These are phyloP conservation scores for Lepisosteus oculatus DNA, from an alignment of 2,113 vertebrate species.

Conservation along the genomic window DNA sequence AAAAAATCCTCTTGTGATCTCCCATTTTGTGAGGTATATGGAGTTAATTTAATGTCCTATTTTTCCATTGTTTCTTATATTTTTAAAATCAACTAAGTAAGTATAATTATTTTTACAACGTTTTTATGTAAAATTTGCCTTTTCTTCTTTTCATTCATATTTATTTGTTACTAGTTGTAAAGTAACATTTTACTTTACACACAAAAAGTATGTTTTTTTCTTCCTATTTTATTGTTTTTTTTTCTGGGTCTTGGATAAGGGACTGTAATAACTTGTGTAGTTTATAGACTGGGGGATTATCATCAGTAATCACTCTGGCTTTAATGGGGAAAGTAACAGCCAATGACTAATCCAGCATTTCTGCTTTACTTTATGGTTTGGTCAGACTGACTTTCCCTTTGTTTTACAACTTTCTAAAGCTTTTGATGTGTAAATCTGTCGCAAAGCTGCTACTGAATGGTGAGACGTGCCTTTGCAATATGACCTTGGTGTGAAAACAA, in stretches of 20 bases:
- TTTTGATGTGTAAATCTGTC: constrained; percentile 34
- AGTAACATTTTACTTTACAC: no score
- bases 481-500: neutral
- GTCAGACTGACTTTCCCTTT: neutral
- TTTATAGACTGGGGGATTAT: constrained; percentile 59
- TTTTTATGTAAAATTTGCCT: no score
- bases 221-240: constrained; percentile 24
- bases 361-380: constrained; percentile 14
- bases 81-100: no score
- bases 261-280: constrained; percentile 58
- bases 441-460: neutral
- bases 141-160: no score
- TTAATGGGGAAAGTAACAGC: constrained; percentile 60
- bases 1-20: no score
- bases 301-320: constrained; percentile 61
- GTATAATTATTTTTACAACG: no score
- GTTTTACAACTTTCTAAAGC: constrained; percentile 19
- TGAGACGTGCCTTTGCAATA: no score
- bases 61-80: no score
- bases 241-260: constrained; percentile 36
- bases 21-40: no score
- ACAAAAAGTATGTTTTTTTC: no score
- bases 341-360: constrained; percentile 45
- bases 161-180: no score
- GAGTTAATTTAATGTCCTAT: no score